Conservation (phyloP, 2,113 vertebrate genomes). For the Phalacrocorax aristotelis region DNA sequence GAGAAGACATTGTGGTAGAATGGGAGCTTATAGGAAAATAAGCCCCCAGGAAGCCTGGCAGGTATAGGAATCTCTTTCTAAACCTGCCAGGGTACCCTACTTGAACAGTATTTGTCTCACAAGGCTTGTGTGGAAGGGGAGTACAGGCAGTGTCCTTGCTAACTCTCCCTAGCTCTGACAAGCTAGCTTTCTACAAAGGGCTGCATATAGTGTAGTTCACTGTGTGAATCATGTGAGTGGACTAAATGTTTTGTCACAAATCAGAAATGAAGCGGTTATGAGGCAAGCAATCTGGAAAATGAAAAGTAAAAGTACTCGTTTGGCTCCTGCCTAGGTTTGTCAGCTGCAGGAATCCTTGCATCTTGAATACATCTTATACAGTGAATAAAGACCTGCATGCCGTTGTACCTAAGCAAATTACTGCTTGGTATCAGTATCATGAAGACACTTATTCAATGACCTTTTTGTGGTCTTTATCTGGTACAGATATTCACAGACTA, state of each 20-base stretch:
- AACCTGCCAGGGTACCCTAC: accelerated
- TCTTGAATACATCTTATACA: not conserved
- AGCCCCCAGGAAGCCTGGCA: not conserved
- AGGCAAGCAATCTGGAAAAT: not conserved
- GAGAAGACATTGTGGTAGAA: not conserved
- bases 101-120: not conserved
- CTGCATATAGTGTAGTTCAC: not conserved
- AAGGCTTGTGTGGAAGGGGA: not conserved
- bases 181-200: not conserved
- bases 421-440: not conserved
- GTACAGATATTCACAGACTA: not conserved
- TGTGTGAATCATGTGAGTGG: not conserved
- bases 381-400: not conserved
- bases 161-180: not conserved
- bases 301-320: not conserved
- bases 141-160: not conserved
- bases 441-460: not conserved
- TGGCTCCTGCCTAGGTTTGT: not conserved
- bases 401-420: not conserved
- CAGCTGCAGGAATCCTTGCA: not conserved
- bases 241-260: not conserved
- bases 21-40: not conserved
- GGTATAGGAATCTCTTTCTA: not conserved
- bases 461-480: not conserved
- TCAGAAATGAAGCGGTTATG: not conserved